Evolutionary conservation across 64 coral and sea anemone species (phyloP), one percentile per base, ranked within the genome.

Genomic region (Pocillopora verrucosa): DNA sequence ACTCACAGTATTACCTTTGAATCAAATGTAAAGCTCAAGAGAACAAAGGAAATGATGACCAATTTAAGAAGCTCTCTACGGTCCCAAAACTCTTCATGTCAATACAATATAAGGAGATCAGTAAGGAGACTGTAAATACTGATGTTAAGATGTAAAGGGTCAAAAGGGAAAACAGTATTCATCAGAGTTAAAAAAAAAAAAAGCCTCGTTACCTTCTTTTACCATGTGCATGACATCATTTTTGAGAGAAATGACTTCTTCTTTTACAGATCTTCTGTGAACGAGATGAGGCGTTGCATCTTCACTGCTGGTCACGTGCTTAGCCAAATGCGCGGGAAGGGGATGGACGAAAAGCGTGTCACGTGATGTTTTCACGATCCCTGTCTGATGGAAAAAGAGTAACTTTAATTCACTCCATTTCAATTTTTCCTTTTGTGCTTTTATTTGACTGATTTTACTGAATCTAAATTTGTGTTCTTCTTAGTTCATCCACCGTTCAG

Each of bases 341-440:
- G 90, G 90, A 22, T 92, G 73, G 2, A 92, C 56, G 35, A 87
- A 87, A 4, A 92, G 65, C n/a, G 90, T 76, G 16, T 87, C 83
- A 57, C 85, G 73, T 77, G 83, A 78, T 12, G 58, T 77, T 16
- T 87, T 76, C 56, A 92, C 85, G 60, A 87, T 79, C 13, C 90
- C 90, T 58, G 83, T 73, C 90, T 89, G 73, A 60, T 11, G 59
- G 19, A 19, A 13, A 22, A 68, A 19, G 34, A 11, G 7, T 51
- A 64, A 61, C 5, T 9, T 61, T 59, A 20, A 22, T 67, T 67
- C 16, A 67, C 17, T 67, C 5, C 16, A 20, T 19, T 67, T 67
- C 22, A 20, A 22, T 67, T 16, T 19, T 22, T 67, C 22, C 19
- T 67, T 4, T 67, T 67, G 20, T 67, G 15, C 16, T 16, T 67